A percentile compares a stretch with the other conserved stretches of the same genome.
phyloP scores from a whole-genome alignment of 1,140 invertebrate species.

The Hypothenemus hampei region DNA sequence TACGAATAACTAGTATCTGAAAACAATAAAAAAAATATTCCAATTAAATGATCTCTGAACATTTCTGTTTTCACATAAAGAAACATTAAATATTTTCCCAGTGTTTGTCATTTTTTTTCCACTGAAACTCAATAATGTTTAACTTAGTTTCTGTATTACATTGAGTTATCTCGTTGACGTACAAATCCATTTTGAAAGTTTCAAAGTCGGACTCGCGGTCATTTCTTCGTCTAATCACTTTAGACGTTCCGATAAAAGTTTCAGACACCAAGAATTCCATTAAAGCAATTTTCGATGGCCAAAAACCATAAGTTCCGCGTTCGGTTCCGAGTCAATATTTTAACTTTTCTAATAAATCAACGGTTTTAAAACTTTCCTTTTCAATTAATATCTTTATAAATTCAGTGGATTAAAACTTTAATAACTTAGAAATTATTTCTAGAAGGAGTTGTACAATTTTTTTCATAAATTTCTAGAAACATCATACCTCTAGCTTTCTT shows the following conservation, averaged over 20 bases:
- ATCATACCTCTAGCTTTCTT: no score
- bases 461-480: no score
- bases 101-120: constrained; percentile 21
- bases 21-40: constrained; percentile 36
- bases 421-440: no score
- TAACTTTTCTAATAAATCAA: no score
- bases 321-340: no score
- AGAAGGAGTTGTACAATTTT: no score
- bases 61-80: neutral
- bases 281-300: constrained; percentile 6
- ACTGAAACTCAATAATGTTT: constrained; percentile 33
- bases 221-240: constrained; percentile 32
- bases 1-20: constrained; percentile 85
- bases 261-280: constrained; percentile 23
- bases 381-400: no score
- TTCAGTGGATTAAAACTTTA: no score
- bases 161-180: constrained; percentile 40
- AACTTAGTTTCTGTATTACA: constrained; percentile 40
- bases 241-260: constrained; percentile 30
- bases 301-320: neutral
- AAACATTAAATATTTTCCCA: constrained; percentile 15
- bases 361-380: no score
- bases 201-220: constrained; percentile 34
- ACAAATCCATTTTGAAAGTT: constrained; percentile 40
- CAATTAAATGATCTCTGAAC: neutral